Base-by-base conservation (phyloP, 2,113 vertebrate genomes). In the Nicator chloris region DNA sequence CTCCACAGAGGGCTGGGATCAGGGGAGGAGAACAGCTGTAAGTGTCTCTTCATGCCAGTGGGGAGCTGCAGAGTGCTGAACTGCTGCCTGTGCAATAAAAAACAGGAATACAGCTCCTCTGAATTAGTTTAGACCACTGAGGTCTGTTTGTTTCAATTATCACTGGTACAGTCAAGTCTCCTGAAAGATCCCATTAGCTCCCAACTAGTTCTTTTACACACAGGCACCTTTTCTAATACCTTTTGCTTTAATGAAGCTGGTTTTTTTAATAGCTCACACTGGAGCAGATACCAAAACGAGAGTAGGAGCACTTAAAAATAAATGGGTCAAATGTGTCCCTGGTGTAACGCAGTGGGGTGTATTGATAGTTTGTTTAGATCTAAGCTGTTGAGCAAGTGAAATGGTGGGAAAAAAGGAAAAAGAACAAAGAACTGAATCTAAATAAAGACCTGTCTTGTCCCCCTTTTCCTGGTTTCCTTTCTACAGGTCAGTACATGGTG, bases 91-190 rank as follows among this genome's bases (percentile, higher is more conserved):
- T 71, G 57, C 84, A 94, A 96, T 91, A 63, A 31, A 81, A 84
- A 90, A 31, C 56, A 88, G 75, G 51, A 85, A 53, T 35, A 31
- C 51, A 83, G 80, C 82, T 91, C 47, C 35, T 18, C 75, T 71
- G 92, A 91, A 86, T 86, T 54, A 57, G 65, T 44, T 35, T 18
- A 80, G 77, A 66, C 91, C 92, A 82, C 79, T 19, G 90, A 90
- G 77, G 35, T 96, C 91, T 90, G 80, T 94, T 96, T 91, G 95
- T 95, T 97, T 95, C 97, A 96, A 72, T 96, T 94, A 93, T 77
- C 76, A 59, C 33, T 7, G 60, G 82, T 82, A 86, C 69, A 78
- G 70, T 51, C 78, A 76, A 95, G 70, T 70, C 82, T 68, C 75
- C 60, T 73, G 68, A 90, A 91, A 88, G 73, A 82, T 60, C 63